Conservation (phyloP, 2,797 vertebrate genomes). For the Sebastolobus alascanus region DNA sequence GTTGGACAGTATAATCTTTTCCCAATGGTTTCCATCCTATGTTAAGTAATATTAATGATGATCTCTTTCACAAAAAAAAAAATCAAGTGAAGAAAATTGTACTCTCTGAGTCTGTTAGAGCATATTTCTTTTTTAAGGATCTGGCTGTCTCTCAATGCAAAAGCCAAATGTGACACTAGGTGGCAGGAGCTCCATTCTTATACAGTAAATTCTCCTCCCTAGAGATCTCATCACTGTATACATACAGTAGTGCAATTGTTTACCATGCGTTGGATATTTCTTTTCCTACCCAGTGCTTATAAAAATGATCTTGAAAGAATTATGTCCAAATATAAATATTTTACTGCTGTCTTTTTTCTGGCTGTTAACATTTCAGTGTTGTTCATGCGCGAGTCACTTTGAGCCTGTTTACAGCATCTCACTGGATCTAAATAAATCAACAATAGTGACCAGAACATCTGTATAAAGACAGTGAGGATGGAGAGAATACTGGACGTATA, state of each 20-base stretch:
- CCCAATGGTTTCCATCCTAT: background rate
- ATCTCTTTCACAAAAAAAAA: background rate
- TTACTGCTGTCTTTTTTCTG: background rate
- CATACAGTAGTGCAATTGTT: background rate
- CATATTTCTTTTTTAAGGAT: background rate
- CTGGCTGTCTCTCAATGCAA: background rate
- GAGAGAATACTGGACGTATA: background rate
- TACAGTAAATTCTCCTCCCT: background rate
- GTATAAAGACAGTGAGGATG: background rate
- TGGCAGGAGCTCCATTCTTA: constrained; percentile 58
- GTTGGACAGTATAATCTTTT: too few relatives aligned
- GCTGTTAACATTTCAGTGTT: background rate
- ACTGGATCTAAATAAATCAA: background rate
- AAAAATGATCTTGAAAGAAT: background rate
- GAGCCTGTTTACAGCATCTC: background rate
- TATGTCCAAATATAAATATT: background rate
- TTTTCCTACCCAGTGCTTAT: background rate
- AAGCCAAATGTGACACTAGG: constrained; percentile 49
- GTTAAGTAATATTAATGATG: background rate
- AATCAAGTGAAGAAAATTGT: background rate
- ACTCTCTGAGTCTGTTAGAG: background rate
- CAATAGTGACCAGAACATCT: background rate
- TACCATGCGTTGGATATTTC: background rate
- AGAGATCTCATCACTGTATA: background rate
- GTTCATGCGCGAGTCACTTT: background rate